Percentiles rank a stretch among this genome's conserved stretches.
These are phyloP conservation scores for Myiagra hebetior DNA, from an alignment of 2,113 vertebrate species.

Conservation along the genomic window DNA sequence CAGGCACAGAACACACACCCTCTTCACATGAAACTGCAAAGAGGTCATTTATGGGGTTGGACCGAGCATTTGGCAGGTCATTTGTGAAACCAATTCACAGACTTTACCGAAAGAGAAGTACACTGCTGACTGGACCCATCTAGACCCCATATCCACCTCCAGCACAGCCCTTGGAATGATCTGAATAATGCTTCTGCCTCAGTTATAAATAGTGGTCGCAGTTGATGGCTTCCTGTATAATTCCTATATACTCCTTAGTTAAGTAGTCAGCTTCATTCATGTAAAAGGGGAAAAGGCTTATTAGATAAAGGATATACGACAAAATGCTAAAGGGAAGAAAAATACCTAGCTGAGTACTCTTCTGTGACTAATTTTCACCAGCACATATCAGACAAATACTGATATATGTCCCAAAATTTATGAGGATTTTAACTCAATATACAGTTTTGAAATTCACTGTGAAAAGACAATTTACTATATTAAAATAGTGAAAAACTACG, in stretches of 20 bases:
- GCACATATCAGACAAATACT: neutral
- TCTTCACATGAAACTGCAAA: neutral
- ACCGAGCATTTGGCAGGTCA: neutral
- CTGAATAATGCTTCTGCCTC: neutral
- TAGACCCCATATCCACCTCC: neutral
- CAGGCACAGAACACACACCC: neutral
- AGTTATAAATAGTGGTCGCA: neutral
- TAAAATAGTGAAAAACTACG: neutral
- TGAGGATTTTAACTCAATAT: neutral
- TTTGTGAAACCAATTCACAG: neutral
- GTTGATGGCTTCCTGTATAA: neutral
- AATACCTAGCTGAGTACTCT: neutral
- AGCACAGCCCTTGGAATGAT: neutral
- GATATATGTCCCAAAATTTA: neutral
- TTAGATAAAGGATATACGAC: neutral
- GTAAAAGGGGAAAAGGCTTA: neutral
- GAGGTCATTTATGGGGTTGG: neutral
- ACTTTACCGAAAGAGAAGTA: neutral
- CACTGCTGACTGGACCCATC: neutral
- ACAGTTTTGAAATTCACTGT: neutral
- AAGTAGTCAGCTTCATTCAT: neutral
- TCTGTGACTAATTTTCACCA: neutral
- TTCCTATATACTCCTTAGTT: neutral
- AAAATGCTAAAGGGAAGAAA: neutral
- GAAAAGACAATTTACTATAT: neutral